Conservation (phyloP, 1,140 invertebrate genomes). For the Drosophila tropicalis region DNA sequence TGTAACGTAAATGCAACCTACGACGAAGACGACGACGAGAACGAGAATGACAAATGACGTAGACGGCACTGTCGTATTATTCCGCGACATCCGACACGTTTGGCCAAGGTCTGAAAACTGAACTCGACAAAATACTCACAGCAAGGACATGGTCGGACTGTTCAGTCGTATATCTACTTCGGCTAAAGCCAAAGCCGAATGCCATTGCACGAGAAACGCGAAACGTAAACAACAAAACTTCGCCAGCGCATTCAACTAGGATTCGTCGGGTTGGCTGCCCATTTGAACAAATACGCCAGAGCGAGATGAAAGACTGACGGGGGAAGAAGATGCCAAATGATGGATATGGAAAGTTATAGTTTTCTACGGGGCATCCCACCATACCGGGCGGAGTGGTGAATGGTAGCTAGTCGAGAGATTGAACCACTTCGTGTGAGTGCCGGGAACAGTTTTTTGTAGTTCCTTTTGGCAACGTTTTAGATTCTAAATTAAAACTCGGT, state of each 20-base stretch:
- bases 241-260: conserved; percentile 46
- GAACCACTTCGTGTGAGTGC: not conserved
- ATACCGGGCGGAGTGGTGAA: not conserved
- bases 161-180: not conserved
- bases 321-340: conserved; percentile 31
- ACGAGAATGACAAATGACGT: too few species aligned
- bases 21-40: conserved; percentile 9
- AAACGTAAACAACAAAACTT: conserved; percentile 12
- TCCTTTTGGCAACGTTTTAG: not conserved
- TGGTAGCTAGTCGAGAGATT: not conserved
- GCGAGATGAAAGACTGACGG: conserved; percentile 34
- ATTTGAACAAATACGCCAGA: conserved; percentile 22
- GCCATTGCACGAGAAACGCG: conserved; percentile 2
- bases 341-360: conserved; percentile 24
- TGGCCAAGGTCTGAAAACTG: conserved; percentile 78
- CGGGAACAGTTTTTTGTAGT: not conserved
- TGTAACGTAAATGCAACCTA: conserved; percentile 22
- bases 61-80: too few species aligned
- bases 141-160: conserved; percentile 48
- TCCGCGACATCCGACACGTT: conserved; percentile 67
- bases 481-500: not conserved
- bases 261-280: conserved; percentile 54
- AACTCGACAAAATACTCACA: conserved; percentile 36
- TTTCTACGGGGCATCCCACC: not conserved
- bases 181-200: not conserved